phyloP scores from a whole-genome alignment of 2,113 vertebrate species.

The Oriolus oriolus region DNA sequence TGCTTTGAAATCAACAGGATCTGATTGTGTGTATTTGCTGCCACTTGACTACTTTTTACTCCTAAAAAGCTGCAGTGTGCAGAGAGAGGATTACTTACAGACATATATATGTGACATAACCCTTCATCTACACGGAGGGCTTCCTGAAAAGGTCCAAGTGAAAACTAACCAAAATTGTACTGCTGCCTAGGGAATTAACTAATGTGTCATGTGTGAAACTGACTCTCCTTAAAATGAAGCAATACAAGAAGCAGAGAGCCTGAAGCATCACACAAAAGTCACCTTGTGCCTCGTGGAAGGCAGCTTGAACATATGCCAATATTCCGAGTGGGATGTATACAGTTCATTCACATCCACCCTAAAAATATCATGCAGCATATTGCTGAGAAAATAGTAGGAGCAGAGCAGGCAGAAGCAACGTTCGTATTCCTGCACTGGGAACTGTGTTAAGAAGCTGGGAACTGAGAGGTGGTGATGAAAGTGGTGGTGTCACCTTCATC shows the following conservation, averaged over 20 bases:
- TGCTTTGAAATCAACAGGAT: not conserved
- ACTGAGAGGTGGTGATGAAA: not conserved
- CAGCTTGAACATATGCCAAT: conserved; percentile 15
- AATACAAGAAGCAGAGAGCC: not conserved
- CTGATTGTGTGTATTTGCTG: not conserved
- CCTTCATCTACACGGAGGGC: not conserved
- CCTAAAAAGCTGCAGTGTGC: not conserved
- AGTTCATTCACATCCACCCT: conserved; percentile 26
- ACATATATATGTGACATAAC: not conserved
- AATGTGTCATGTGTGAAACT: not conserved
- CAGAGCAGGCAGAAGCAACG: not conserved
- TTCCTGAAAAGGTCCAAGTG: not conserved
- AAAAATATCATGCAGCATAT: conserved; percentile 23
- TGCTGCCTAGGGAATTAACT: not conserved
- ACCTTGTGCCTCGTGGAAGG: not conserved
- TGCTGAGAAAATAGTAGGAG: conserved; percentile 20
- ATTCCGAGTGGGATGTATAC: not conserved
- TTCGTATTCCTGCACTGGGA: not conserved
- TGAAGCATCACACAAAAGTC: not conserved
- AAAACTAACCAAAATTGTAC: not conserved
- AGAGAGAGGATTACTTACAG: not conserved
- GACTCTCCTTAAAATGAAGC: not conserved
- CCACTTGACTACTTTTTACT: not conserved
- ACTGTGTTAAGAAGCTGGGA: not conserved
- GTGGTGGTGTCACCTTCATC: not conserved